Percentiles rank a stretch among this genome's conserved stretches.
Conservation (phyloP, 2,888 invertebrate genomes). For the Lasioglossum zephyrum region DNA sequence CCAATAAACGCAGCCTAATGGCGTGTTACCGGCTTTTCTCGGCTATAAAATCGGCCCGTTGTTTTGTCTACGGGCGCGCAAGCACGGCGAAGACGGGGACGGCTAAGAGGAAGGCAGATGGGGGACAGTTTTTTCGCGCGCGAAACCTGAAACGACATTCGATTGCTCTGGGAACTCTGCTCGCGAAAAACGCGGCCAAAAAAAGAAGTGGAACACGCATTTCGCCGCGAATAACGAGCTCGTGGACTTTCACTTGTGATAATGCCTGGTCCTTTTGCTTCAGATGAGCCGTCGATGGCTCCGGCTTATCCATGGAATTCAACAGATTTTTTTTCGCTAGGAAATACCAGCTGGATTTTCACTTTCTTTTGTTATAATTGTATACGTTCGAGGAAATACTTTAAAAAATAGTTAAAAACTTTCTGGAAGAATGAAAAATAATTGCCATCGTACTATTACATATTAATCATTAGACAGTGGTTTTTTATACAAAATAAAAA, state of each 20-base stretch:
- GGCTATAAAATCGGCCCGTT: constrained; percentile 42
- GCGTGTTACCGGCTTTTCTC: constrained; percentile 41
- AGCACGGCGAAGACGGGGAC: not conserved
- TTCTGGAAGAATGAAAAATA: too few species aligned
- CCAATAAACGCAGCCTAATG: constrained; percentile 47
- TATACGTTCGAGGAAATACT: too few species aligned
- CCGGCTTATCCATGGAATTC: not conserved
- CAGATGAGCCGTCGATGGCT: constrained; percentile 43
- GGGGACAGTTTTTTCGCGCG: constrained; percentile 21
- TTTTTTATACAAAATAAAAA: too few species aligned
- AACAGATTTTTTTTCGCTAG: not conserved
- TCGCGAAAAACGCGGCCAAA: constrained; percentile 4
- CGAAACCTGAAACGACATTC: constrained; percentile 35
- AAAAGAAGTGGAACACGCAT: constrained; percentile 56
- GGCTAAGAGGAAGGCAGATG: constrained; percentile 2
- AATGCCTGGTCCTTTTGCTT: constrained; percentile 19
- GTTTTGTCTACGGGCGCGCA: constrained; percentile 44
- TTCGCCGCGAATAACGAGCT: constrained; percentile 60
- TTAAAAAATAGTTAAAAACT: too few species aligned
- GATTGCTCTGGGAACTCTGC: constrained; percentile 21
- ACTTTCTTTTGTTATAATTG: too few species aligned
- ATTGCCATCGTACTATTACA: too few species aligned
- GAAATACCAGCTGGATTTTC: not conserved
- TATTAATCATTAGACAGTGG: too few species aligned
- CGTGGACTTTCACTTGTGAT: constrained; percentile 58